A percentile compares a stretch with the other conserved stretches of the same genome.
These are phyloP conservation scores for Intellagama lesueurii DNA, from an alignment of 2,797 vertebrate species.

Conservation along the genomic window DNA sequence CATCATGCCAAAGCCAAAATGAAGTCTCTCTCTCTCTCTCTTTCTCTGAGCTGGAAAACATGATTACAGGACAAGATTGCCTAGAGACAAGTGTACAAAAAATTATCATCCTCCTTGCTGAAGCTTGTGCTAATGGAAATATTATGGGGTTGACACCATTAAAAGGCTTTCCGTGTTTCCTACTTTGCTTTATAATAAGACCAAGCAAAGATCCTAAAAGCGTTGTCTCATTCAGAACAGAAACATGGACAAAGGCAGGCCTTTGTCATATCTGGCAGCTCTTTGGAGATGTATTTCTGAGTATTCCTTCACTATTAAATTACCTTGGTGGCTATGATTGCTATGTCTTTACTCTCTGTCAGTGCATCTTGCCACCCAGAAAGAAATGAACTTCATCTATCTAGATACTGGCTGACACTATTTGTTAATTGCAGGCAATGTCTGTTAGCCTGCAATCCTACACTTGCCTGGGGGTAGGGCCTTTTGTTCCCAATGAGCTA, in stretches of 20 bases:
- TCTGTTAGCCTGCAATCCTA: background rate
- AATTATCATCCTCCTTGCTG: slow-evolving; percentile 21
- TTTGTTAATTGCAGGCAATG: background rate
- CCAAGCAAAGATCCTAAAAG: slow-evolving; percentile 4
- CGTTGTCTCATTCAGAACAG: slow-evolving; percentile 9
- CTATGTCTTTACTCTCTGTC: background rate
- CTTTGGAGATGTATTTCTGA: background rate
- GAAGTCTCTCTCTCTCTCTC: background rate
- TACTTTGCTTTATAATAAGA: slow-evolving; percentile 4
- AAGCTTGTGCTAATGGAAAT: slow-evolving; percentile 5
- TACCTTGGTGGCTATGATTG: background rate
- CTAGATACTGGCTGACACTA: background rate
- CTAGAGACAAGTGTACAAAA: slow-evolving; percentile 48
- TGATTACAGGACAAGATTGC: slow-evolving; percentile 32
- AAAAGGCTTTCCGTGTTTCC: slow-evolving; percentile 9
- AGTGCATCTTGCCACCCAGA: background rate
- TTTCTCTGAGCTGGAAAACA: slow-evolving; percentile 24
- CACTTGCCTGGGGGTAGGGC: background rate
- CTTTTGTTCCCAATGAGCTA: background rate
- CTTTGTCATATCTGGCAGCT: background rate
- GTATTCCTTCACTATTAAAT: background rate
- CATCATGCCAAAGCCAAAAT: slow-evolving; percentile 24
- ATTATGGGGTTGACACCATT: slow-evolving; percentile 11
- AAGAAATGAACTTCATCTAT: background rate
- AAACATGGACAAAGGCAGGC: background rate